Evolutionary conservation across 2,888 invertebrate species (phyloP), one percentile per base, ranked within the genome.

Genomic region (Hoplodrina ambigua): DNA sequence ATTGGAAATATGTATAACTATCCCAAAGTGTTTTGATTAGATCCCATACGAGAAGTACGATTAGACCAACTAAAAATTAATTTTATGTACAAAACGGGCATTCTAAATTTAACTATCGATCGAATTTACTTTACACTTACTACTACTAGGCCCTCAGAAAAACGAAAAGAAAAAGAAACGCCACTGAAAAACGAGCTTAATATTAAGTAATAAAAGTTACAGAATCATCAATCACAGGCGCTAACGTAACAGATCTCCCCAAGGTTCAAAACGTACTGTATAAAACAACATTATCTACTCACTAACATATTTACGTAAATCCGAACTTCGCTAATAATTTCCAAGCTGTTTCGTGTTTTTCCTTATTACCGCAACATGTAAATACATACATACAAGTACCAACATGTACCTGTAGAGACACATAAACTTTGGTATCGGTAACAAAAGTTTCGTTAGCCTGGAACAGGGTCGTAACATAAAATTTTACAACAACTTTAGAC

Each of bases 401-500:
- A 54, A 33, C 82, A 73, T 60, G 56, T 86, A 86, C 86, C 87
- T 86, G 85, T 81, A 85, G 80, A 86, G 81, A 85, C 88, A 85
- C 88, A 89, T 92, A 90, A 91, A 91, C 84, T 90, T 86, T 53
- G 85, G 89, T 90, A 91, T 91, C 87, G 86, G 86, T 89, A 90
- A 90, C 91, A 91, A 92, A 92, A 93, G 89, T 93, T 93, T 89
- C 89, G 87, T 91, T 91, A 87, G 86, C 87, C 90, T 88, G 92
- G 91, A 75, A 92, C 91, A 91, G 86, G 90, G 91, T 91, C 92
- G 93, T 93, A 92, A 92, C 94, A 91, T 94, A 93, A 94, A 93
- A 94, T 94, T 94, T 94, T 93, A 94, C 93, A 94, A 92, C 93
- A 92, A 94, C 91, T 94, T 93, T 89, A 90, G 93, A 93, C 91